These are phyloP conservation scores for Callipepla californica DNA, from an alignment of 2,113 vertebrate species.

Conservation along the genomic window DNA sequence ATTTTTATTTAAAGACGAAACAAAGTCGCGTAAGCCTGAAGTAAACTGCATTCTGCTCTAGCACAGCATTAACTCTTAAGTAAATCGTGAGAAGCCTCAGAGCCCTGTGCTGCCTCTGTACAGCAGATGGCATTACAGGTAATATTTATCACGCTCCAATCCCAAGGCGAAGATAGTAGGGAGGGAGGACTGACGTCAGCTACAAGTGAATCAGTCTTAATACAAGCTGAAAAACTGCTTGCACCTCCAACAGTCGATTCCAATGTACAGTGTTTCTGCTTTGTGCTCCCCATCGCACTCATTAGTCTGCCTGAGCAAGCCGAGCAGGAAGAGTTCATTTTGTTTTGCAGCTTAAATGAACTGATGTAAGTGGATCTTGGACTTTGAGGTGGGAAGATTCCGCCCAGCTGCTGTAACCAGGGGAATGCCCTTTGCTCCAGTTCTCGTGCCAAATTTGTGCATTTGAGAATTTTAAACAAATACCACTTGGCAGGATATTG, in stretches of 20 bases:
- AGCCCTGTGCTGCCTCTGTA: slow-evolving; percentile 7
- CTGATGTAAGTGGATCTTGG: slow-evolving; percentile 48
- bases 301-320: background rate
- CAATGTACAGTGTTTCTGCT: background rate
- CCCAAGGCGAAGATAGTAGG: background rate
- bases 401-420: slow-evolving; percentile 54
- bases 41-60: slow-evolving; percentile 2
- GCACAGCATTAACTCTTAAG: slow-evolving; percentile 30
- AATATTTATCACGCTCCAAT: slow-evolving; percentile 32
- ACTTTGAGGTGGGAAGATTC: slow-evolving; percentile 74
- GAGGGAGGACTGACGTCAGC: slow-evolving; percentile 23
- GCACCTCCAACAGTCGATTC: background rate
- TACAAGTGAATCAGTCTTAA: slow-evolving; percentile 39
- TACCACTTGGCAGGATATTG: slow-evolving; percentile 4
- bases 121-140: slow-evolving; percentile 70
- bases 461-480: slow-evolving; percentile 57
- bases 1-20: slow-evolving; percentile 20
- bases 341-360: slow-evolving; percentile 27
- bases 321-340: slow-evolving; percentile 20
- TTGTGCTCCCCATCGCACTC: rapidly evolving
- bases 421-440: slow-evolving; percentile 60
- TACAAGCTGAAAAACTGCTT: slow-evolving; percentile 23
- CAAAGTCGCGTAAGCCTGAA: slow-evolving; percentile 36
- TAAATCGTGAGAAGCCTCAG: background rate
- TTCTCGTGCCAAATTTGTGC: slow-evolving; percentile 60